Evolutionary conservation across 2,888 invertebrate genomes (phyloP).

Genomic region (Papilio demoleus): DNA sequence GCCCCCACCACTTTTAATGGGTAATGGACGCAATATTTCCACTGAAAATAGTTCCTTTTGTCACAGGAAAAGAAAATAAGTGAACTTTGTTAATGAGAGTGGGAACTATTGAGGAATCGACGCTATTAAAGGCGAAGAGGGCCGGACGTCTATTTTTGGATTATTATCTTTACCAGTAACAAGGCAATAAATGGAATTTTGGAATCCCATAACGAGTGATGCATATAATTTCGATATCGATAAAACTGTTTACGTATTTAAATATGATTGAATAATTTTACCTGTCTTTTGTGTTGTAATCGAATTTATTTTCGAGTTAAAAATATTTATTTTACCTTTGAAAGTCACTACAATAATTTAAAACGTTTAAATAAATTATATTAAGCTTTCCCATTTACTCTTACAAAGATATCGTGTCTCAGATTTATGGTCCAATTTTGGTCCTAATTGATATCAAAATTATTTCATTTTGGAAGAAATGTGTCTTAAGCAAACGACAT

Average conservation of each 20-base stretch:
- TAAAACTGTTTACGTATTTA: neutral
- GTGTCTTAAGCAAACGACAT: too few relatives aligned
- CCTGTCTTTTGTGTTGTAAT: neutral
- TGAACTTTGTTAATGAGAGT: slow-evolving; percentile 66
- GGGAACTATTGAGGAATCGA: slow-evolving; percentile 75
- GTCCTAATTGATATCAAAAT: too few relatives aligned
- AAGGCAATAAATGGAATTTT: slow-evolving; percentile 61
- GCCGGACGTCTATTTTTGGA: slow-evolving; percentile 75
- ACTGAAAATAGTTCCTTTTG: slow-evolving; percentile 35
- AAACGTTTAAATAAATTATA: too few relatives aligned
- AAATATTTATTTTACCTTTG: neutral
- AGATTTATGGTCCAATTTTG: too few relatives aligned
- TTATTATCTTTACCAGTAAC: slow-evolving; percentile 55
- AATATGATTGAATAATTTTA: slow-evolving; percentile 3
- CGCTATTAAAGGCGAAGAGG: slow-evolving; percentile 57
- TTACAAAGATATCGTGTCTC: too few relatives aligned
- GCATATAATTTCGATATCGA: slow-evolving; percentile 25
- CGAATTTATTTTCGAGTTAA: neutral
- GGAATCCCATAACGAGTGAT: slow-evolving; percentile 49
- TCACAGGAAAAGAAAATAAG: slow-evolving; percentile 39
- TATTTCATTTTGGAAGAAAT: too few relatives aligned
- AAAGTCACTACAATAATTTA: neutral
- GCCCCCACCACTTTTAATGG: slow-evolving; percentile 40
- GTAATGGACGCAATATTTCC: slow-evolving; percentile 47
- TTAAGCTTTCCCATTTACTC: neutral